Conservation (phyloP, 2,888 invertebrate species). For the Drosophila multiciliata region DNA sequence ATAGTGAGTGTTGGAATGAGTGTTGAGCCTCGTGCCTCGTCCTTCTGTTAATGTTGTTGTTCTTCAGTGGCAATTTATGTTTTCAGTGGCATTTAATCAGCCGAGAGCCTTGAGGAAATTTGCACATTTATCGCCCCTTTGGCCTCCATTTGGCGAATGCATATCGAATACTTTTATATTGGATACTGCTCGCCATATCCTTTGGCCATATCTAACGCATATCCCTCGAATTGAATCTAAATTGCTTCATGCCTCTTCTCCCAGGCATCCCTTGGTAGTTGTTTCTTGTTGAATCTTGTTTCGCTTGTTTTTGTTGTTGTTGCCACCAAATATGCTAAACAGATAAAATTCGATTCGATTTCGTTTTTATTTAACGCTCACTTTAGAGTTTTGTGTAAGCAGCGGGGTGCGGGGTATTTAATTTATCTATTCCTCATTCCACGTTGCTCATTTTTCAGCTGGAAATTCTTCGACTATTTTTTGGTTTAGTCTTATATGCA, state of each 20-base stretch:
- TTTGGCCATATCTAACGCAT: constrained; percentile 30
- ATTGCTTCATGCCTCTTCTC: constrained; percentile 68
- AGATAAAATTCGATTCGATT: constrained; percentile 65
- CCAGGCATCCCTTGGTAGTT: constrained; percentile 43
- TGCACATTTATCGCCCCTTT: constrained; percentile 64
- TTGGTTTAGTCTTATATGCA: constrained; percentile 4
- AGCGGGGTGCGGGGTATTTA: constrained; percentile 7
- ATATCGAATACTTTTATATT: constrained; percentile 35
- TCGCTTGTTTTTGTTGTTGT: constrained; percentile 21
- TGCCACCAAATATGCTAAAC: constrained; percentile 65
- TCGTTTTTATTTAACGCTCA: constrained; percentile 38
- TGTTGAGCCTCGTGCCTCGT: constrained; percentile 2
- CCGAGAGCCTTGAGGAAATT: constrained; percentile 53
- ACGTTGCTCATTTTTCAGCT: constrained; percentile 46
- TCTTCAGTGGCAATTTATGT: constrained; percentile 68
- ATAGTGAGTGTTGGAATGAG: neutral
- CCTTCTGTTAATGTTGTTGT: constrained; percentile 56
- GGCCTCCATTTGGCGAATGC: constrained; percentile 37
- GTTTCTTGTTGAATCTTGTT: constrained; percentile 26
- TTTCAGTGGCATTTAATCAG: constrained; percentile 72
- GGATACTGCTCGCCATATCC: constrained; percentile 40
- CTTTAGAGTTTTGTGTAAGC: constrained; percentile 19
- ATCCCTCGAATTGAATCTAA: constrained; percentile 71
- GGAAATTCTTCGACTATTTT: constrained; percentile 41
- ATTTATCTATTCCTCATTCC: constrained; percentile 63